Conservation (phyloP, 2,888 invertebrate genomes). For the Limnephilus marmoratus region DNA sequence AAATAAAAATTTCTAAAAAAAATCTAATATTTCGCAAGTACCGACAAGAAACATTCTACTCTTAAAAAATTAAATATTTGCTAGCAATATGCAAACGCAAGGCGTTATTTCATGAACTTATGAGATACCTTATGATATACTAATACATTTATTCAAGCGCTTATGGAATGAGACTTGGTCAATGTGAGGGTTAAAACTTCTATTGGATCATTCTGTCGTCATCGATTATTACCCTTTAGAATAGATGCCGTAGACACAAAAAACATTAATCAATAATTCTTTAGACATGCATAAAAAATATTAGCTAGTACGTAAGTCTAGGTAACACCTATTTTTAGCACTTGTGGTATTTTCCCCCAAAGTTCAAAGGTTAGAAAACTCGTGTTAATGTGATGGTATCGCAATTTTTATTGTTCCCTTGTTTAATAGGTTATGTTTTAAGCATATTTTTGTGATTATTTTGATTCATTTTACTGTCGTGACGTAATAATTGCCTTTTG, state of each 20-base stretch:
- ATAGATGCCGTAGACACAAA: neutral
- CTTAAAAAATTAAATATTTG: neutral
- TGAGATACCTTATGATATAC: neutral
- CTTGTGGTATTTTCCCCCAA: neutral
- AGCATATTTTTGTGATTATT: neutral
- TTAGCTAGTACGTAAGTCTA: neutral
- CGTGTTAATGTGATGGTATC: neutral
- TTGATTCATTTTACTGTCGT: neutral
- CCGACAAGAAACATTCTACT: neutral
- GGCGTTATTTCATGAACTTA: neutral
- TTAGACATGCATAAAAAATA: neutral
- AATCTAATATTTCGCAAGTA: too few relatives aligned
- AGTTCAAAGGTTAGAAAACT: neutral
- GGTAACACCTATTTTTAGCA: slow-evolving; percentile 2
- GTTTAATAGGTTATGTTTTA: neutral
- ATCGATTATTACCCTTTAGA: neutral
- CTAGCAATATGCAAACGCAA: neutral
- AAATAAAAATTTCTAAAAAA: neutral
- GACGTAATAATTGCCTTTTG: neutral
- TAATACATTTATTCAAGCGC: neutral
- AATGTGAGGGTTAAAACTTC: neutral
- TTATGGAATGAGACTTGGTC: neutral
- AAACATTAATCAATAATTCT: neutral
- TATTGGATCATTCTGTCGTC: neutral
- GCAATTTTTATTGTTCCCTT: neutral